Evolutionary conservation across 2,797 vertebrate species (phyloP).

Genomic region (Cossypha heuglini): DNA sequence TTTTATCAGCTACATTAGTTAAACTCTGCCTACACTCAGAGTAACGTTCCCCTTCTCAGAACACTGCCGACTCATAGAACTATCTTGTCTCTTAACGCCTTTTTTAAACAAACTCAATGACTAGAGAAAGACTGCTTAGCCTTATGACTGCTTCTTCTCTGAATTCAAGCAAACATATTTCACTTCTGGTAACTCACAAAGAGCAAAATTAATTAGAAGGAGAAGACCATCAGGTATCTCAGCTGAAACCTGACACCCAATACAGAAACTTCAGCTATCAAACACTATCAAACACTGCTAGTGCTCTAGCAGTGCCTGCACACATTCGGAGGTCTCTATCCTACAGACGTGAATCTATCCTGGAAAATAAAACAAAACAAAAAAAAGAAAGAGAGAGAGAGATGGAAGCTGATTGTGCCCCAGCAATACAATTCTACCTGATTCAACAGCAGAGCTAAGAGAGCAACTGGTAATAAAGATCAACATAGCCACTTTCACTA

Average conservation of each 20-base stretch:
- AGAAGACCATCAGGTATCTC: neutral
- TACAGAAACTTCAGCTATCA: neutral
- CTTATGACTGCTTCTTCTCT: neutral
- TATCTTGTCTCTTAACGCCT: neutral
- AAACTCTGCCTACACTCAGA: neutral
- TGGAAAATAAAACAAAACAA: no score
- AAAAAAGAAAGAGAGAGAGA: accelerated
- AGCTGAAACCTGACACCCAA: neutral
- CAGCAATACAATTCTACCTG: neutral
- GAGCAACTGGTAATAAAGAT: neutral
- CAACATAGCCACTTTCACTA: neutral
- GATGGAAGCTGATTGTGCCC: neutral
- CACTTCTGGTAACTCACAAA: neutral
- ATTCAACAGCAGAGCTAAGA: neutral
- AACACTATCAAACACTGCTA: no score
- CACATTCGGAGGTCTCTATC: neutral
- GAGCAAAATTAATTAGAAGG: neutral
- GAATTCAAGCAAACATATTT: neutral
- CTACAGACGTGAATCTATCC: neutral
- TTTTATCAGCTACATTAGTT: neutral
- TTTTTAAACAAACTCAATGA: neutral
- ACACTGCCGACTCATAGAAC: neutral
- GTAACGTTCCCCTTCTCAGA: neutral
- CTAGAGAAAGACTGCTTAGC: neutral
- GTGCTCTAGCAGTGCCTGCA: neutral